Percentiles rank a stretch among this genome's conserved stretches.
Conservation (phyloP, 64 coral and sea anemone genomes). For the Pachyseris speciosa region DNA sequence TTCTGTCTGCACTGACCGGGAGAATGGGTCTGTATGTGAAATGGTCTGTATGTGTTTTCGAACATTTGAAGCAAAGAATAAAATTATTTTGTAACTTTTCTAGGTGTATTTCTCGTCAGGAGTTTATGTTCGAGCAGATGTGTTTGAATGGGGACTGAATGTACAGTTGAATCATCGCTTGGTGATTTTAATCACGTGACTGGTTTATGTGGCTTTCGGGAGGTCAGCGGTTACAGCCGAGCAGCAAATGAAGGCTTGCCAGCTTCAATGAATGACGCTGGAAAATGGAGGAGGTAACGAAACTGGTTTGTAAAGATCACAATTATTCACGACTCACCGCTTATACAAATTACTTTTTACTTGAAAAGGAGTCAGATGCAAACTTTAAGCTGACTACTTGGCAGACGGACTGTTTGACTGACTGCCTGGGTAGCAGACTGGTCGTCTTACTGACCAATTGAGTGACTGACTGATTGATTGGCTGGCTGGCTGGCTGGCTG, state of each 20-base stretch:
- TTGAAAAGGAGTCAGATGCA: no score
- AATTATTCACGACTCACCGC: no score
- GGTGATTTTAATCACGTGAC: slow-evolving; percentile 41
- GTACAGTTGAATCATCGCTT: slow-evolving; percentile 79
- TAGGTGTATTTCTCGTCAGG: slow-evolving; percentile 95
- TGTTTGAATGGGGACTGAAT: slow-evolving; percentile 92
- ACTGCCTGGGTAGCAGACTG: background rate
- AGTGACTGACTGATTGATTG: no score
- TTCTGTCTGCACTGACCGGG: no score
- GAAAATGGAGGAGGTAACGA: background rate
- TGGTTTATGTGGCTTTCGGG: slow-evolving; percentile 5
- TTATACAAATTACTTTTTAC: no score
- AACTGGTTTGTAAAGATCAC: background rate
- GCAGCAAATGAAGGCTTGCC: slow-evolving; percentile 21
- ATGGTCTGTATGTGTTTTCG: background rate
- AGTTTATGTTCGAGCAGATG: slow-evolving; percentile 70
- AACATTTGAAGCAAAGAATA: no score
- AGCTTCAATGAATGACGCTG: background rate
- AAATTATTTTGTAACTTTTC: no score
- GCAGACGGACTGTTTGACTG: background rate
- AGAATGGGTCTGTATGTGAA: no score
- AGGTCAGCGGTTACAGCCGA: background rate
- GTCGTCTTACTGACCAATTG: background rate
- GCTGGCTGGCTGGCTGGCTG: no score
- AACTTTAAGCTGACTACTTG: background rate